These are phyloP conservation scores for Neelides sp. DNA, from an alignment of 1,140 invertebrate genomes.

Conservation along the genomic window DNA sequence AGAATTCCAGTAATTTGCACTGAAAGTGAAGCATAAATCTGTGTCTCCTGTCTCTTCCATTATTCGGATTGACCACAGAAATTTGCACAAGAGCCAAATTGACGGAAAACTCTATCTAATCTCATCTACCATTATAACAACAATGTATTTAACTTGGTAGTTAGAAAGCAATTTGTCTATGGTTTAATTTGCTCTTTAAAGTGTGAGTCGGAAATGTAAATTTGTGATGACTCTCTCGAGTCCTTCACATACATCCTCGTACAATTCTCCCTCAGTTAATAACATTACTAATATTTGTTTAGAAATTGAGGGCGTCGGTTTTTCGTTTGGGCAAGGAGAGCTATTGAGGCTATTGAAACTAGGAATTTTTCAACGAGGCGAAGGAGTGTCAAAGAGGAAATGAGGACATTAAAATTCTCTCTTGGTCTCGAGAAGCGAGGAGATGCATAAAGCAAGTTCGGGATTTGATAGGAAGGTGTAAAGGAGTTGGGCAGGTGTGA, in stretches of 20 bases:
- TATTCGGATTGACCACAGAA: no score
- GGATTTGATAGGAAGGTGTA: constrained; percentile 14
- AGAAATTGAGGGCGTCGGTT: no score
- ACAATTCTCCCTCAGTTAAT: no score
- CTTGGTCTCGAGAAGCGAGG: not conserved
- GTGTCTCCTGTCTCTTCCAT: no score
- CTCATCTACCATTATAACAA: no score
- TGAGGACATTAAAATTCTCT: constrained; percentile 30
- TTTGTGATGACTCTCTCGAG: not conserved
- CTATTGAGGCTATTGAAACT: no score
- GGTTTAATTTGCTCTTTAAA: not conserved
- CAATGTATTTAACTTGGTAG: not conserved
- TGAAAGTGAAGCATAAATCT: not conserved
- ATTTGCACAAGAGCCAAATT: no score
- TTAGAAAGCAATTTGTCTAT: not conserved
- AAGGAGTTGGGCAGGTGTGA: constrained; percentile 24
- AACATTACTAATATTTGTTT: no score
- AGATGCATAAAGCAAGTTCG: not conserved
- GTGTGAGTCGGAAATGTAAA: not conserved
- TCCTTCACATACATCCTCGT: not conserved
- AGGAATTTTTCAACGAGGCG: no score
- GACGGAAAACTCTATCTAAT: no score
- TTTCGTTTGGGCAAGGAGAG: no score
- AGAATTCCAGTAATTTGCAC: not conserved
- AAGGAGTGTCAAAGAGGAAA: constrained; percentile 9